Evolutionary conservation across 1,140 invertebrate species (phyloP), one percentile per base, ranked within the genome.

Genomic region (Atta colombica): DNA sequence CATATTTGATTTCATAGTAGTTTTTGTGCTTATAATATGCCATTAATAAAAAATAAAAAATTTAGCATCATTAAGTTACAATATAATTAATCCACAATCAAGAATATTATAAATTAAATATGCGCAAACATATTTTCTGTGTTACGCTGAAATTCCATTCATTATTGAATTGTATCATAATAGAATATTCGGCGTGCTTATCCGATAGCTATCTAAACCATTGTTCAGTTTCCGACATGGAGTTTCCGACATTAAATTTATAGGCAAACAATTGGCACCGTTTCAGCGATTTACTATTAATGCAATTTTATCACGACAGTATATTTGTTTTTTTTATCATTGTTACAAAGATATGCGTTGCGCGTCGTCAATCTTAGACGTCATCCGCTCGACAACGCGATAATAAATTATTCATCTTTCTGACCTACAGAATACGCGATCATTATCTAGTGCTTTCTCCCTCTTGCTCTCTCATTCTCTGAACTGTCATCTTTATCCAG

Each of bases 121-220:
- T 58, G 21, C 6, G 10, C 25, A 7, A 18, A 25, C 39, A 31
- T 51, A 45, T 61, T 53, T 65, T 35, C 25, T 35, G 8, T 55
- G 77, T 45, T 53, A 69, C n/a, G 49, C 18, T 53, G 49, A 74
- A 74, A 82, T 74, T 63, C 69, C 6, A 6, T 75, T 51, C 58
- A 63, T 74, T 49, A 61, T 82, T 25, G 25, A 51, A 51, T 51
- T 51, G 49, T 35, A 63, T 75, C 18, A 84, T 45, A 61, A 75
- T 63, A 75, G 58, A 75, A 84, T 75, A 74, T 84, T 75, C 28
- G 45, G 39, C 28, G 28, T 31, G 55, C 55, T 84, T 49, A 51
- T 63, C 49, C 39, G 39, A 35, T 84, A 75, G 39, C 28, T 75
- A 39, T 82, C 55, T 82, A 39, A 12, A 74, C 35, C 4, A 63